Evolutionary conservation across 2,888 invertebrate species (phyloP), one percentile per base, ranked within the genome.

Genomic region (Luperina testacea): DNA sequence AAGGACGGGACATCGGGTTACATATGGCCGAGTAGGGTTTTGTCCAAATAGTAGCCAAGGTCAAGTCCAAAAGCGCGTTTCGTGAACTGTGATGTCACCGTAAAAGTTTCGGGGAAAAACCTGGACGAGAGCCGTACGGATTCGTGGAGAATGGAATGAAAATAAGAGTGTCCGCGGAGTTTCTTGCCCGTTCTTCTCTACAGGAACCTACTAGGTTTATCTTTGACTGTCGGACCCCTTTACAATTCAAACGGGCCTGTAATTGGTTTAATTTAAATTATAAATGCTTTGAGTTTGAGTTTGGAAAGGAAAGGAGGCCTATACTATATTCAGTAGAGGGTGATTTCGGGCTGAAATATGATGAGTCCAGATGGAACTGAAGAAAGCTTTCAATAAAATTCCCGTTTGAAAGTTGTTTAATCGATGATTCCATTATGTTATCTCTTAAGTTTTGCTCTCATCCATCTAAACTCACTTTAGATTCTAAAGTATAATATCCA

Each of bases 361-460:
- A 74, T 27, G 1, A 63, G 17, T 42, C 11, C 9, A 59, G 38
- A n/a, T 15, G 1, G 59, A 48, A 48, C 7, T 3, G 2, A 42
- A 20, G 27, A 51, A 42, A 45, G 32, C 11, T 32, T 67, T 53
- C 15, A 32, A 78, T 9, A 38, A 71, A 71, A 65, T 53, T 32
- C 20, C n/a, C 4, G 24, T 51, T 42, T 9, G 57, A 82, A 69
- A 80, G 69, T 57, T 77, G 11, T 61, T 57, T 32, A 20, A 61
- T 72, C 59, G 53, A 57, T 53, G 38, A 68, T 57, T 57, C 15
- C 7, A 65, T n/a, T 32, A 38, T 20, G 20, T 53, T 42, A 67
- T 61, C 15, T 13, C 1, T 82, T 68, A 27, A 24, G 27, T 57
- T 67, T 63, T 72, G 0, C 17, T 64, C 38, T 77, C 65, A 71